A percentile compares a stretch with the other conserved stretches of the same genome.
These are phyloP conservation scores for Drosophila neotestacea DNA, from an alignment of 2,888 invertebrate species.

Conservation along the genomic window DNA sequence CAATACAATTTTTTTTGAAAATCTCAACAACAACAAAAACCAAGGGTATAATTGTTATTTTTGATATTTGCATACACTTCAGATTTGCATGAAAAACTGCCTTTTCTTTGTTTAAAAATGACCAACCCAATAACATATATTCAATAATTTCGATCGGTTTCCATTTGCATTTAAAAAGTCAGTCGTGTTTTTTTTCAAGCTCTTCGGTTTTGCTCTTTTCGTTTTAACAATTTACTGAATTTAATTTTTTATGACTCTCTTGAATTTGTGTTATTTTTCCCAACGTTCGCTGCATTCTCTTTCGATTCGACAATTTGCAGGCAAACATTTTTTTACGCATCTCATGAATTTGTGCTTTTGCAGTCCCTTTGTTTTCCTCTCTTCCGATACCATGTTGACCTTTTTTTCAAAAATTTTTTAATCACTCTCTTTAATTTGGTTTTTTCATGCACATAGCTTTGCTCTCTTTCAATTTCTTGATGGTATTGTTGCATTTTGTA, in stretches of 20 bases:
- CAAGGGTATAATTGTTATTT: too few relatives aligned
- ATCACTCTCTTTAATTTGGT: too few relatives aligned
- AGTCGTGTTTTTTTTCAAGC: background rate
- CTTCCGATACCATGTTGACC: background rate
- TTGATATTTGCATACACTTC: background rate
- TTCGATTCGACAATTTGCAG: background rate
- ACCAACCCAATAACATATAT: constrained; percentile 2
- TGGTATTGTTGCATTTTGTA: too few relatives aligned
- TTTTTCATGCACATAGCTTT: too few relatives aligned
- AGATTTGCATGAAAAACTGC: background rate
- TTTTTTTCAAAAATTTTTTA: too few relatives aligned
- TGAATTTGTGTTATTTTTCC: background rate
- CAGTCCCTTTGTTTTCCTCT: background rate
- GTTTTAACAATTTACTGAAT: background rate
- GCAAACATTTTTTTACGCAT: background rate
- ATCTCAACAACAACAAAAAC: background rate
- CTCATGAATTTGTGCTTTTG: background rate
- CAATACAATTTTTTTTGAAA: background rate
- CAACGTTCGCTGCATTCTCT: background rate
- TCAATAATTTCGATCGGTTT: constrained; percentile 1
- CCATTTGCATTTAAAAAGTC: constrained; percentile 1
- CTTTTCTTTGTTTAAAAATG: background rate
- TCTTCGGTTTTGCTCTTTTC: background rate
- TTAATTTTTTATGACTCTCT: background rate
- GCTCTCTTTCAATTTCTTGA: too few relatives aligned